Conservation (phyloP, 1,140 invertebrate species). For the Melipona quadrifasciata region DNA sequence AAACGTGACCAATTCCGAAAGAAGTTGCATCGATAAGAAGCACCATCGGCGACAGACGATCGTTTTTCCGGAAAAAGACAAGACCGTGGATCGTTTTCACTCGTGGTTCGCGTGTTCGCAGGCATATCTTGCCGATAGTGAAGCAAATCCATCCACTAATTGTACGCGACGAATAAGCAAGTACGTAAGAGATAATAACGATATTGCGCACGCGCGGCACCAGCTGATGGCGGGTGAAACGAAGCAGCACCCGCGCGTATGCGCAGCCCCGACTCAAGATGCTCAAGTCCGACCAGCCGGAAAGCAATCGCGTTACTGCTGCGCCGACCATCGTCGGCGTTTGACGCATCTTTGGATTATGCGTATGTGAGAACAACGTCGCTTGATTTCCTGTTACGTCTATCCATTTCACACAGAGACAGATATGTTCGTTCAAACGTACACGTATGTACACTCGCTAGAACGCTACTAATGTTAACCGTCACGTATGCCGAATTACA, state of each 20-base stretch:
- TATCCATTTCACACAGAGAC: background rate
- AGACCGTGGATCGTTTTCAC: background rate
- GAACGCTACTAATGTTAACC: background rate
- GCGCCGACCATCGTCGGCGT: background rate
- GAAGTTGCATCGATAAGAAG: background rate
- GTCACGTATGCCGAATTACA: background rate
- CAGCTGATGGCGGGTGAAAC: background rate
- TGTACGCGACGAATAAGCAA: background rate
- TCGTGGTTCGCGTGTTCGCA: background rate
- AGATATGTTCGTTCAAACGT: background rate
- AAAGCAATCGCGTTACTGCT: constrained; percentile 50
- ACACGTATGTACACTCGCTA: background rate
- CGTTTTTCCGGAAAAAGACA: background rate
- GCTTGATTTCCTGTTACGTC: background rate
- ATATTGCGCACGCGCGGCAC: background rate
- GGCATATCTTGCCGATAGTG: background rate
- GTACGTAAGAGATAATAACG: background rate
- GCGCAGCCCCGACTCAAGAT: background rate
- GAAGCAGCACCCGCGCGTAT: background rate
- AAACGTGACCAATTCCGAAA: background rate
- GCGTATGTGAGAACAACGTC: background rate
- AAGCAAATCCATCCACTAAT: background rate
- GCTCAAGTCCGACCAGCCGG: constrained; percentile 26
- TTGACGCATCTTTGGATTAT: background rate
- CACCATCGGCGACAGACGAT: too few species aligned